phyloP scores from a whole-genome alignment of 2,113 vertebrate genomes.

The Muscicapa adusta region DNA sequence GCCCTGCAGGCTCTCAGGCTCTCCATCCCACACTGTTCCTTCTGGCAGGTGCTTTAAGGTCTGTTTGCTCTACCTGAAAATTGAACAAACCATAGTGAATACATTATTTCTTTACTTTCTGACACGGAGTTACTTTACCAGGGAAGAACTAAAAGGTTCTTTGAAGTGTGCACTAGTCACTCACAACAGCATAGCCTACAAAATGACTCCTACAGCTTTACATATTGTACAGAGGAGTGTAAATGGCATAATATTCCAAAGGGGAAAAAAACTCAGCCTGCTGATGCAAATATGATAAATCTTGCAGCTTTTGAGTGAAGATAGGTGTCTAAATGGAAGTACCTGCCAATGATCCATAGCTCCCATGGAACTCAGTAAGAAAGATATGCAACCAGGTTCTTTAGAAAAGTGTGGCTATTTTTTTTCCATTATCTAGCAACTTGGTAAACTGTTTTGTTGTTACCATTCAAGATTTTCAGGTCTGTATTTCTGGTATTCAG shows the following conservation, averaged over 20 bases:
- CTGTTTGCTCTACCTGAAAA: slow-evolving; percentile 67
- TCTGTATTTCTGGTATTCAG: neutral
- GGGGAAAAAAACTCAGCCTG: neutral
- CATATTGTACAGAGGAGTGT: neutral
- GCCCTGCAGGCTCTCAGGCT: slow-evolving; percentile 45
- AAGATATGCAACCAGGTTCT: neutral
- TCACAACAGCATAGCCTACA: neutral
- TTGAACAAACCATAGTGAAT: slow-evolving; percentile 53
- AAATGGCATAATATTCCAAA: slow-evolving; percentile 1
- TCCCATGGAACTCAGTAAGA: neutral
- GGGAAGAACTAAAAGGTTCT: slow-evolving; percentile 33
- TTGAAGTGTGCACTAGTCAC: neutral
- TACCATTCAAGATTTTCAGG: slow-evolving; percentile 11
- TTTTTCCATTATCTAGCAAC: neutral
- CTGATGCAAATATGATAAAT: neutral
- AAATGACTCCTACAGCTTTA: slow-evolving; percentile 17
- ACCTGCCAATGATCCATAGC: neutral
- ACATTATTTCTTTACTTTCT: slow-evolving; percentile 53
- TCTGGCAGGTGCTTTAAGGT: slow-evolving; percentile 44
- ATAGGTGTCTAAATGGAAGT: neutral
- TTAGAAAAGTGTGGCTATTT: neutral
- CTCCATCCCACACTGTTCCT: slow-evolving; percentile 24
- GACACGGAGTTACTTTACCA: slow-evolving; percentile 27
- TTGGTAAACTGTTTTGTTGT: neutral
- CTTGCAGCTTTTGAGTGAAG: neutral